Conservation (phyloP, 2,113 vertebrate genomes). For the Phyllopteryx taeniolatus region DNA sequence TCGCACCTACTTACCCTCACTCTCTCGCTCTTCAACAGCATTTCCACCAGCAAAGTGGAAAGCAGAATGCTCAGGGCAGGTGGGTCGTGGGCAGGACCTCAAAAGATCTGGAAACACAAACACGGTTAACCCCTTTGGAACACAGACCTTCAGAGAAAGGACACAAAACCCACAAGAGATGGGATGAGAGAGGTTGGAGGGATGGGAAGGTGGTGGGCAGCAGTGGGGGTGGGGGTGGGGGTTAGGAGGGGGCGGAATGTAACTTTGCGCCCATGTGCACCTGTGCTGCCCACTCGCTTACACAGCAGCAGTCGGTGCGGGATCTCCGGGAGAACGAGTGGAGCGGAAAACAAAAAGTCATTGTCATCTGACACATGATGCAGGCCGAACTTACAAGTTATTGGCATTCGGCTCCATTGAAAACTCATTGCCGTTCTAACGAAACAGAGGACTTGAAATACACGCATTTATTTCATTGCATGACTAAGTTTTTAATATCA, state of each 20-base stretch:
- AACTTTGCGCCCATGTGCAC: constrained; percentile 66
- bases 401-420: constrained; percentile 5
- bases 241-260: constrained; percentile 46
- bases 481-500: too few relatives aligned
- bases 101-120: constrained; percentile 64
- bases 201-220: constrained; percentile 1
- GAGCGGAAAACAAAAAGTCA: constrained; percentile 41
- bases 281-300: constrained; percentile 61
- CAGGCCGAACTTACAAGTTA: constrained; percentile 19
- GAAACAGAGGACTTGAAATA: too few relatives aligned
- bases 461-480: too few relatives aligned
- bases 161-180: constrained; percentile 60
- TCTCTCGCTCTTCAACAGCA: constrained; percentile 37
- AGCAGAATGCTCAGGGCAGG: constrained; percentile 41
- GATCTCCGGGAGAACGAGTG: constrained; percentile 10
- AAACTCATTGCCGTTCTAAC: neutral
- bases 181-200: constrained; percentile 1
- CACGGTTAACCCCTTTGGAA: constrained; percentile 48
- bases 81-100: constrained; percentile 57
- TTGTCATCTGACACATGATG: constrained; percentile 49
- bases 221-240: constrained; percentile 7
- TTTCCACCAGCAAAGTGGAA: constrained; percentile 38
- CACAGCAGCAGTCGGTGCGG: constrained; percentile 29
- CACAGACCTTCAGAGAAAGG: constrained; percentile 55
- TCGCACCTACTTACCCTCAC: constrained; percentile 27